Evolutionary conservation across 1,140 invertebrate genomes (phyloP), one percentile per base, ranked within the genome.

Genomic region (Pygmarrhopalites habei): DNA sequence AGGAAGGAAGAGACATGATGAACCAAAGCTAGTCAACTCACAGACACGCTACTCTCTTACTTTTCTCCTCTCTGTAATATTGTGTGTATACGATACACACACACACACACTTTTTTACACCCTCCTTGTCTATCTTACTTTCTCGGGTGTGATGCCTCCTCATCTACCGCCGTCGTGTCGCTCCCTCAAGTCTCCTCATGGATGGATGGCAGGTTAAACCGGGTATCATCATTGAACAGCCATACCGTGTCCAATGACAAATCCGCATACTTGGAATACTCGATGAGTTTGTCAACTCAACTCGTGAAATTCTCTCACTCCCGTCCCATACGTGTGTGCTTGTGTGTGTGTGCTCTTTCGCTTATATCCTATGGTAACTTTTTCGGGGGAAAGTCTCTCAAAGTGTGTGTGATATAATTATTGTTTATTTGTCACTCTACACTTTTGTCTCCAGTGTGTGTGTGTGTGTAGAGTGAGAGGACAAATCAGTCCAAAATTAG

Each of bases 241-340:
- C 29, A 62, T 52, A 46, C 43, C 49, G 49, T 61, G n/a, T 61
- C 49, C 53, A 62, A 47, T 62, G 60, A 62, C 60, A 62, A 62
- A 62, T 62, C 52, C 60, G 41, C 55, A 62, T 62, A 56, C 47
- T 62, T 62, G 51, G 60, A 62, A 62, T 62, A 57, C 60, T 62
- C 60, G 52, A 62, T 62, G 60, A 62, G 60, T 62, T 62, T 62
- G 60, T 62, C 60, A 62, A 62, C 46, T 61, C 59, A 25, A 55
- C 59, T 53, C 47, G 43, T n/a, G n/a, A n/a, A n/a, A n/a, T n/a
- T n/a, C n/a, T n/a, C n/a, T n/a, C n/a, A n/a, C n/a, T n/a, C n/a
- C n/a, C n/a, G n/a, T n/a, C n/a, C n/a, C n/a, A n/a, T n/a, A n/a
- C n/a, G n/a, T n/a, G n/a, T n/a, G n/a, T n/a, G n/a, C n/a, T n/a